Base-by-base conservation (phyloP, 2,888 invertebrate genomes). In the Seladonia tumulorum region DNA sequence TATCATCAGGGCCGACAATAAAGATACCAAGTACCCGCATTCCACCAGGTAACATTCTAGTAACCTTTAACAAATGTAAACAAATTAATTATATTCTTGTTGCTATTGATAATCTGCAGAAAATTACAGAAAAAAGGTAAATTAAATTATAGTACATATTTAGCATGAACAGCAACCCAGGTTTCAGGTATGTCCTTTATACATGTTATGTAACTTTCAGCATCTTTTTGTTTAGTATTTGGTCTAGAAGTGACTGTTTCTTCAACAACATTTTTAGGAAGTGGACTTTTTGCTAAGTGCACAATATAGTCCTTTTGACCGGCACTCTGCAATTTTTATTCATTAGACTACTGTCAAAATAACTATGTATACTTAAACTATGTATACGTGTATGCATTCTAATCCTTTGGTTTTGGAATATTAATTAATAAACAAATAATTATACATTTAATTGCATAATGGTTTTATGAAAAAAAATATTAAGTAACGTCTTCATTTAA, bases 21-120 rank as follows among this genome's bases (percentile, higher is more conserved):
- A 98, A 98, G 90, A 98, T 96, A 88, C 97, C 99, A 93, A 98
- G 96, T 74, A 99, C 97, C 95, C 97, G 97, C 96, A 98, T 97
- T 72, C 98, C 99, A 68, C 99, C 99, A 53, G 98, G 98, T 86
- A 99, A 95, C 98, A 99, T 98, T 95, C 98, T 96, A 3, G 97
- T 97, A 1, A 98, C 96, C 96, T 96, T n/a, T 73, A 88, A 86
- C 7, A 14, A 14, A 70, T 70, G n/a, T n/a, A 14, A 70, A 12
- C 14, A 42, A 8, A 68, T 68, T 39, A 68, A 29, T 63, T 29
- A 29, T 18, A 63, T 63, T 7, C 29, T 68, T 39, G 22, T 18
- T 68, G 22, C 2, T 66, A 66, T 8, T 18, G 35, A 35, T 35
- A 66, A 66, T 68, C 12, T 22, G 12, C 22, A 35, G 1, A 68